Conservation (phyloP, 2,797 vertebrate species). For the Poecilia velifera region DNA sequence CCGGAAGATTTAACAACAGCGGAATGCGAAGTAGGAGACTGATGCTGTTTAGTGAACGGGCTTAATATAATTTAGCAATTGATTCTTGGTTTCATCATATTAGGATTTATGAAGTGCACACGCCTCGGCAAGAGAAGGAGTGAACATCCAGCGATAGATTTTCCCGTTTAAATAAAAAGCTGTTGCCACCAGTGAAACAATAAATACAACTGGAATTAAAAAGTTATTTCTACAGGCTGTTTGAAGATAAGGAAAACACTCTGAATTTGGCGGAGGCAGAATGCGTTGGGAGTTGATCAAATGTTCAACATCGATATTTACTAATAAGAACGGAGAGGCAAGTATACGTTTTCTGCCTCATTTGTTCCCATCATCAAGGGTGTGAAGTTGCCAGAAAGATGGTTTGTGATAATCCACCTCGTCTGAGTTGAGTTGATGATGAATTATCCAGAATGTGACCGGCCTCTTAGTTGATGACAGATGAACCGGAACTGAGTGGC, state of each 20-base stretch:
- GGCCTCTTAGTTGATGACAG: neutral
- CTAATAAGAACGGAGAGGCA: too few species aligned
- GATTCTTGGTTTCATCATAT: conserved; percentile 37
- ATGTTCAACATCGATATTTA: neutral
- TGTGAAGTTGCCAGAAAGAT: neutral
- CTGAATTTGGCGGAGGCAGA: neutral
- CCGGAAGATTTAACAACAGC: conserved; percentile 23
- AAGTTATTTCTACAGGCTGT: neutral
- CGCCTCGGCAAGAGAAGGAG: neutral
- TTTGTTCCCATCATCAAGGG: neutral
- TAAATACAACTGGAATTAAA: neutral
- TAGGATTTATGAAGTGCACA: neutral
- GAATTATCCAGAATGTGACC: neutral
- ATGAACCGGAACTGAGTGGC: neutral
- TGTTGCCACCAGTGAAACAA: neutral
- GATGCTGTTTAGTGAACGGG: conserved; percentile 24
- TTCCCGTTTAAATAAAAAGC: neutral
- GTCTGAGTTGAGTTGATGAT: neutral
- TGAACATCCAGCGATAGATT: neutral
- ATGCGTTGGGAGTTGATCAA: neutral
- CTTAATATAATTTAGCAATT: conserved; percentile 25
- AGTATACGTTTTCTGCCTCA: neutral
- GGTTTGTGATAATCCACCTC: neutral
- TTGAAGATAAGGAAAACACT: neutral
- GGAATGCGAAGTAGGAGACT: conserved; percentile 24